Percentiles rank a stretch among this genome's conserved stretches.
Evolutionary conservation across 2,888 invertebrate species (phyloP).

Genomic region (Erebia ligea): DNA sequence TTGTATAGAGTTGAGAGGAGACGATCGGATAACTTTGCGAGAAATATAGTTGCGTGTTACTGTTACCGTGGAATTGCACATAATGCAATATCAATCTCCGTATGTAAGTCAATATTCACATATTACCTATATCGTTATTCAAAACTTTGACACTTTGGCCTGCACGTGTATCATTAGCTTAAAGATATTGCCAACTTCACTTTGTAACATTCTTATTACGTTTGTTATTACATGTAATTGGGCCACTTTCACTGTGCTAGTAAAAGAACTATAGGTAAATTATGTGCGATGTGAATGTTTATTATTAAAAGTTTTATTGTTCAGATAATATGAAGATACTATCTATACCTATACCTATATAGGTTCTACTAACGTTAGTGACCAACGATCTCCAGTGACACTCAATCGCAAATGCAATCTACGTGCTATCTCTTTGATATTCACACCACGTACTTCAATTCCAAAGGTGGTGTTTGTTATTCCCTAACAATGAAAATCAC

Average conservation of each 20-base stretch:
- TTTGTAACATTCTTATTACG: constrained; percentile 47
- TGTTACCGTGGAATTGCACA: not conserved
- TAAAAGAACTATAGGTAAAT: not conserved
- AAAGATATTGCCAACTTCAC: constrained; percentile 47
- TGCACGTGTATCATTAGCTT: not conserved
- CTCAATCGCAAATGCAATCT: constrained; percentile 24
- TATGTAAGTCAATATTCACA: too few species aligned
- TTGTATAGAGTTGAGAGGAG: not conserved
- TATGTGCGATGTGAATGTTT: too few species aligned
- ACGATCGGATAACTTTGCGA: not conserved
- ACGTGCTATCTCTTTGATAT: constrained; percentile 60
- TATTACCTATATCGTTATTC: too few species aligned
- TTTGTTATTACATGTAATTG: constrained; percentile 34
- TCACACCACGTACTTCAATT: constrained; percentile 75
- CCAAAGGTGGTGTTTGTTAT: constrained; percentile 77
- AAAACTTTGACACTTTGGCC: not conserved
- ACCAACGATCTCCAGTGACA: constrained; percentile 33
- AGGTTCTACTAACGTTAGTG: constrained; percentile 38
- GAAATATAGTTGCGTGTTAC: not conserved
- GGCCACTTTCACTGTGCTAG: not conserved
- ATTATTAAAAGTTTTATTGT: too few species aligned
- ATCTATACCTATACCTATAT: not conserved
- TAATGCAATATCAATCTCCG: not conserved
- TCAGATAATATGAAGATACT: not conserved
- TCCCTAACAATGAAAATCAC: constrained; percentile 81